phyloP scores from a whole-genome alignment of 2,888 invertebrate species.

The Oxytorus armatus region DNA sequence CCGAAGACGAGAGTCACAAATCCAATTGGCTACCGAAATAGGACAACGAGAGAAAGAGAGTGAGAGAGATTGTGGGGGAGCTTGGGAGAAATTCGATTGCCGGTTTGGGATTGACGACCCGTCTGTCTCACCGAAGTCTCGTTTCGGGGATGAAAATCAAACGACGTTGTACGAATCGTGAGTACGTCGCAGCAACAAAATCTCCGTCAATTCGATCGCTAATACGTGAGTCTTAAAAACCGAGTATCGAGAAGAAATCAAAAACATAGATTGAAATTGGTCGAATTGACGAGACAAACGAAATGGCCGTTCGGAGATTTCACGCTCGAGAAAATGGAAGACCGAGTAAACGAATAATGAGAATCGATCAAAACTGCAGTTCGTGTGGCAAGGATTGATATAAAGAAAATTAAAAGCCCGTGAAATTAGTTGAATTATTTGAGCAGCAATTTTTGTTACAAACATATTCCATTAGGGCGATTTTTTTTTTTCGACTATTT shows the following conservation, averaged over 20 bases:
- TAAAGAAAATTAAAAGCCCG: too few species aligned
- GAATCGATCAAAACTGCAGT: too few species aligned
- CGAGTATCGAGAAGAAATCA: background rate
- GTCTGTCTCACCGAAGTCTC: conserved; percentile 25
- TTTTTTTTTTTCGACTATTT: too few species aligned
- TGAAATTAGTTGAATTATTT: too few species aligned
- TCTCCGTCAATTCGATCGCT: background rate
- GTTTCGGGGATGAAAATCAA: conserved; percentile 39
- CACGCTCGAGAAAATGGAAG: too few species aligned
- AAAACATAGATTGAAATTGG: background rate
- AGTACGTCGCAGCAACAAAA: conserved; percentile 18
- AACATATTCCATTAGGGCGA: too few species aligned
- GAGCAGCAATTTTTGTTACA: too few species aligned
- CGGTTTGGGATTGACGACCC: conserved; percentile 57
- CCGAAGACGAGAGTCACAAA: conserved; percentile 49
- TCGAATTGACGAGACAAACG: background rate
- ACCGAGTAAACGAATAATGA: background rate
- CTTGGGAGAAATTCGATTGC: conserved; percentile 61
- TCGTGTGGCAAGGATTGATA: too few species aligned
- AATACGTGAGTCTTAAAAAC: background rate
- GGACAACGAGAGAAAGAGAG: conserved; percentile 7
- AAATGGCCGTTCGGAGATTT: conserved; percentile 3
- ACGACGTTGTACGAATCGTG: conserved; percentile 39
- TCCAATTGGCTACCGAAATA: conserved; percentile 46
- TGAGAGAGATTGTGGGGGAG: conserved; percentile 19